Percentiles rank a stretch among this genome's conserved stretches.
These are phyloP conservation scores for Fulica atra DNA, from an alignment of 2,113 vertebrate genomes.

Conservation along the genomic window DNA sequence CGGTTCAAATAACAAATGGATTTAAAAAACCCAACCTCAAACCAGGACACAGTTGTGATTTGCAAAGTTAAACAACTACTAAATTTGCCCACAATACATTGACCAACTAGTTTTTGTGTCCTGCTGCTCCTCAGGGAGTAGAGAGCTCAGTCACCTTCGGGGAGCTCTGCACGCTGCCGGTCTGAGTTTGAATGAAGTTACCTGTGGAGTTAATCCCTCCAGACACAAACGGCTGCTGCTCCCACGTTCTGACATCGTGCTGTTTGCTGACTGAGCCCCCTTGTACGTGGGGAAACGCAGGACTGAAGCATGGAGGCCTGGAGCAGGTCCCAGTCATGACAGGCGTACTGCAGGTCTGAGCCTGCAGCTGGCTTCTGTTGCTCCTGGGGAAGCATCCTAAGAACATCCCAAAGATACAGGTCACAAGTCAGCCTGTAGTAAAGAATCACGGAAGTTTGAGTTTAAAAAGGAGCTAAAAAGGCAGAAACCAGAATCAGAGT, in stretches of 20 bases:
- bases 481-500: neutral
- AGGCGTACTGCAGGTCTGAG: rapidly evolving
- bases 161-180: neutral
- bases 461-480: neutral
- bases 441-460: neutral
- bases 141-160: rapidly evolving
- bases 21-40: neutral
- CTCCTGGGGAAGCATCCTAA: neutral
- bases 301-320: neutral
- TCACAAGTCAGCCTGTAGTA: neutral
- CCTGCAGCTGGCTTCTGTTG: neutral
- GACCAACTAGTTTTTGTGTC: neutral
- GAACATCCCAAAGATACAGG: neutral
- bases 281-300: neutral
- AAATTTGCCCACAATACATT: rapidly evolving
- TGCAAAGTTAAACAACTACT: neutral
- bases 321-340: neutral
- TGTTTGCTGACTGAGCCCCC: neutral
- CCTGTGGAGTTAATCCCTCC: neutral
- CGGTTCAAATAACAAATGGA: neutral
- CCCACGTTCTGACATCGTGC: neutral
- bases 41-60: rapidly evolving
- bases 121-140: rapidly evolving
- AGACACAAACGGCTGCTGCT: neutral
- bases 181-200: neutral